Base-by-base conservation (phyloP, 2,888 invertebrate species). In the Drosophila anomalata region DNA sequence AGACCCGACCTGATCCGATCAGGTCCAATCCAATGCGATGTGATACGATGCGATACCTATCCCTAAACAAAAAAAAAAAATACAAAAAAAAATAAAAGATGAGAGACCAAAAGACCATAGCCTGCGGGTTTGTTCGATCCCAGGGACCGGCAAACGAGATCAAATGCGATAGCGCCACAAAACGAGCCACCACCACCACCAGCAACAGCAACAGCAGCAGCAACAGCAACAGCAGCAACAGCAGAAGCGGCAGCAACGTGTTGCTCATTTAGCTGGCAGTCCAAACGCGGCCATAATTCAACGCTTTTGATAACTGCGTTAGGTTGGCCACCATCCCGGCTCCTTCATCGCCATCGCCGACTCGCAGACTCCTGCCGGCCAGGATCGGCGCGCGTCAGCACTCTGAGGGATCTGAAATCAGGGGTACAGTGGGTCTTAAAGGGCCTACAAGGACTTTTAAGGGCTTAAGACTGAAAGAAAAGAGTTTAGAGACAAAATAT, bases 141-240 rank as follows among this genome's bases (percentile, higher is more conserved):
- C 67, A 74, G 67, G 73, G 66, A 57, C 70, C 84, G 63, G 78
- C 87, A 89, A 89, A 89, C 86, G 81, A 89, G 89, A 89, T 89
- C 89, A 89, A 89, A 89, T 89, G 85, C 87, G 89, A 89, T 89
- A 89, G 89, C 89, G 90, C 89, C 89, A 90, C 77, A 71, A 78
- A 84, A 67, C 77, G 79, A 85, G 73, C 70, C 76, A 61, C 56
- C 73, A 73, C 29, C 56, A 70, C 42, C 70, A 54, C 58, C 68
- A 29, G 51, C 66, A 42, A 22, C 36, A 44, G n/a, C 58, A 55
- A 11, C 68, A 29, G 51, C 66, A 42, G 22, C 36, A 44, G n/a
- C 58, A 55, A 11, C 46, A 11, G 48, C 42, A 42, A 39, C 39
- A 48, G 55, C 56, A 79, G 51, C 52, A 31, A 44, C 67, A 62